These are phyloP conservation scores for Bhutanitis thaidina DNA, from an alignment of 2,888 invertebrate genomes.

Conservation along the genomic window DNA sequence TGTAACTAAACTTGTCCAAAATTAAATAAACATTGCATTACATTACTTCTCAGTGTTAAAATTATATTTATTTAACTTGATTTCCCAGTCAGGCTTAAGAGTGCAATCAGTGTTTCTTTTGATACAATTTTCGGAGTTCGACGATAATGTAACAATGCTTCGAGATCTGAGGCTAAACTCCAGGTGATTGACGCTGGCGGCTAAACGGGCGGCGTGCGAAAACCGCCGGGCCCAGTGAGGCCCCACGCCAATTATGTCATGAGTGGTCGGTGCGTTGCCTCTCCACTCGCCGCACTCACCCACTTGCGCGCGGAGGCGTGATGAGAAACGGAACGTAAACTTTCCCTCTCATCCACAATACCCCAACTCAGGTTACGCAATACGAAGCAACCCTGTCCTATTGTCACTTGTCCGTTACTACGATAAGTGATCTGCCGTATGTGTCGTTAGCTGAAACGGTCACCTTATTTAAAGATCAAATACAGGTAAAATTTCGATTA, in stretches of 20 bases:
- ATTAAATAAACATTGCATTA: no score
- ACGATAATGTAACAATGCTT: no score
- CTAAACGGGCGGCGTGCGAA: constrained; percentile 41
- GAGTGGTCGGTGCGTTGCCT: constrained; percentile 72
- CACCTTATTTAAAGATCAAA: neutral
- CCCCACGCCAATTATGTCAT: constrained; percentile 71
- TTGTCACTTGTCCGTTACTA: constrained; percentile 27
- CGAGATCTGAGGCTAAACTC: neutral
- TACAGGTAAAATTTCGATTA: no score
- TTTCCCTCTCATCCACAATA: constrained; percentile 73
- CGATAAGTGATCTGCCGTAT: constrained; percentile 28
- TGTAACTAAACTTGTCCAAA: no score
- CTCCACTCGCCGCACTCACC: constrained; percentile 72
- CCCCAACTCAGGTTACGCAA: constrained; percentile 51
- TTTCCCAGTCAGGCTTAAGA: no score
- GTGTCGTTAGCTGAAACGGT: constrained; percentile 18
- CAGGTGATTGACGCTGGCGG: neutral
- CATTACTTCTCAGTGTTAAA: no score
- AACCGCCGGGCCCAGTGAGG: constrained; percentile 64
- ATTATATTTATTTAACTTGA: no score
- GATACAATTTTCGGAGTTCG: no score
- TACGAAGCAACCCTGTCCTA: constrained; percentile 36
- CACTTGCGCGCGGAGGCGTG: constrained; percentile 70
- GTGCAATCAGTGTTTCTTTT: no score
- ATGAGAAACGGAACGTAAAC: constrained; percentile 69